phyloP scores from a whole-genome alignment of 2,888 invertebrate genomes.

The Rugalucina vietnamica region DNA sequence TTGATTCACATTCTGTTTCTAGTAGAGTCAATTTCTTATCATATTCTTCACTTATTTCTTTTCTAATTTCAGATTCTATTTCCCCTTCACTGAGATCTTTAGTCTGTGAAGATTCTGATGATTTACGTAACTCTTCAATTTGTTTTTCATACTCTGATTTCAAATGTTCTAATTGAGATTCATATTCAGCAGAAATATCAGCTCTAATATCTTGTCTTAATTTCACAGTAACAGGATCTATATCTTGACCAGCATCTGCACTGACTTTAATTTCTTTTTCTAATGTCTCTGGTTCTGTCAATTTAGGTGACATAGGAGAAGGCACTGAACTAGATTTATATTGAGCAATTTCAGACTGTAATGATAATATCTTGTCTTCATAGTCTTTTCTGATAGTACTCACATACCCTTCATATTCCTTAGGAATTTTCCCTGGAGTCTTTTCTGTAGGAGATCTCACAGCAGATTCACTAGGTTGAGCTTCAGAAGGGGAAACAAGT shows the following conservation, averaged over 20 bases:
- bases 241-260: conserved; percentile 34
- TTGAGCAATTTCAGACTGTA: conserved; percentile 63
- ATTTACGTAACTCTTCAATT: conserved; percentile 48
- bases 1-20: conserved; percentile 41
- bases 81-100: conserved; percentile 27
- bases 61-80: conserved; percentile 42
- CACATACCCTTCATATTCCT: conserved; percentile 61
- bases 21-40: conserved; percentile 56
- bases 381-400: conserved; percentile 54
- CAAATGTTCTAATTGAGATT: conserved; percentile 31
- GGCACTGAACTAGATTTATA: conserved; percentile 55
- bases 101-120: conserved; percentile 38
- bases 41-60: conserved; percentile 54
- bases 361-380: conserved; percentile 51
- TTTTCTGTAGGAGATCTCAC: conserved; percentile 33
- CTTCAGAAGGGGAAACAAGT: neutral
- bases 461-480: neutral
- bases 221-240: conserved; percentile 26
- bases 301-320: conserved; percentile 39
- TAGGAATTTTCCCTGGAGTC: conserved; percentile 33
- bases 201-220: conserved; percentile 44
- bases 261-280: conserved; percentile 2
- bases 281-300: conserved; percentile 6
- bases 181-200: conserved; percentile 43
- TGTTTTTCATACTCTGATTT: conserved; percentile 57